Evolutionary conservation across 2,888 invertebrate genomes (phyloP).

Genomic region (Ichneumoninae sp.): DNA sequence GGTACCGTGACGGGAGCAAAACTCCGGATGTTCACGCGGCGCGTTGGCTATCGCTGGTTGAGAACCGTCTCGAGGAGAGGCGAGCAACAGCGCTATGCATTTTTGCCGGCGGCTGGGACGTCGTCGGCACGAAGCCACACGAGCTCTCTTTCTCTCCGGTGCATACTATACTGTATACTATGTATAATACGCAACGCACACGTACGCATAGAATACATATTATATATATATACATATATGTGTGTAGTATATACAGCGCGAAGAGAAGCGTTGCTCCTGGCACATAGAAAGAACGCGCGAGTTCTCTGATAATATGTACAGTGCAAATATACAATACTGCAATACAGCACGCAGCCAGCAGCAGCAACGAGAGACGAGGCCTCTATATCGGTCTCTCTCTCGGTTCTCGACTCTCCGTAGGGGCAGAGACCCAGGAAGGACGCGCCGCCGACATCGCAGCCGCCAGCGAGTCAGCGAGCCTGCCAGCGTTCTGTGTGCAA

Average conservation of each 20-base stretch:
- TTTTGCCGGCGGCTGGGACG: constrained; percentile 78
- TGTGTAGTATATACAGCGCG: constrained; percentile 12
- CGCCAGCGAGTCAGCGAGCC: constrained; percentile 53
- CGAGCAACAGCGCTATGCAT: constrained; percentile 76
- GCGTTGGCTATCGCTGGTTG: constrained; percentile 74
- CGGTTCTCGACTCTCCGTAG: constrained; percentile 72
- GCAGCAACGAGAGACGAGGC: constrained; percentile 38
- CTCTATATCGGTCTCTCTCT: constrained; percentile 24
- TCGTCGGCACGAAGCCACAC: constrained; percentile 55
- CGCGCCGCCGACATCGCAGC: constrained; percentile 71
- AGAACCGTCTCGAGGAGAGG: constrained; percentile 78
- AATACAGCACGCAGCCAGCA: constrained; percentile 70
- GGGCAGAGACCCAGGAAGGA: constrained; percentile 85
- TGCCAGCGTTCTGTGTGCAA: constrained; percentile 41
- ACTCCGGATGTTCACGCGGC: constrained; percentile 63
- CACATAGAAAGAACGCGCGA: constrained; percentile 66
- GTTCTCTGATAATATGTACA: constrained; percentile 79
- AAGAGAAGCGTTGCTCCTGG: constrained; percentile 23
- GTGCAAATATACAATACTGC: constrained; percentile 80
- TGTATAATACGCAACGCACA: constrained; percentile 12
- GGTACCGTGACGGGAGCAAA: constrained; percentile 10
- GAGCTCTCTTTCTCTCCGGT: constrained; percentile 32
- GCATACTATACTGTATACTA: constrained; percentile 55
- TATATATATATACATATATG: not conserved
- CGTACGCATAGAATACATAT: not conserved